These are phyloP conservation scores for Sebastiscus albofasciatus DNA, from an alignment of 2,797 vertebrate species.

Conservation along the genomic window DNA sequence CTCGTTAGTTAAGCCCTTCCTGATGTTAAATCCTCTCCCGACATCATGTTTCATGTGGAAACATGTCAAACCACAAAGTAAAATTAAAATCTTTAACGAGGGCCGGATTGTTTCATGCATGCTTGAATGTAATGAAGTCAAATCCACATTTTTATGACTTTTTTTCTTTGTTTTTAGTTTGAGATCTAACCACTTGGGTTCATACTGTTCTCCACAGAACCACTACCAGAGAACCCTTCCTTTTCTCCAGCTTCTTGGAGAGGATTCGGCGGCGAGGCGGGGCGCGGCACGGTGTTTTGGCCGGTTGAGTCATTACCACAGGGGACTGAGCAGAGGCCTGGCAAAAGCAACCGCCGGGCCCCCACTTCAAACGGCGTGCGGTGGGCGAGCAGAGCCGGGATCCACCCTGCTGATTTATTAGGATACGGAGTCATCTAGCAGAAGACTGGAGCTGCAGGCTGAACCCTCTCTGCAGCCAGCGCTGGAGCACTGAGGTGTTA, in stretches of 20 bases:
- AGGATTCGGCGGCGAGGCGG: slow-evolving; percentile 42
- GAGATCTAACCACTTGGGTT: background rate
- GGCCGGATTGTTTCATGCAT: background rate
- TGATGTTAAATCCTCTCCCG: background rate
- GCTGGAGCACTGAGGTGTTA: slow-evolving; percentile 56
- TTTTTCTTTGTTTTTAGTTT: background rate
- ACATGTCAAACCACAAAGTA: background rate
- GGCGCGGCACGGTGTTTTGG: slow-evolving; percentile 67
- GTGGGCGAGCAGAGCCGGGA: slow-evolving; percentile 64
- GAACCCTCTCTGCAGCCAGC: slow-evolving; percentile 23
- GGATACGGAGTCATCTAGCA: slow-evolving; percentile 67
- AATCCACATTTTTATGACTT: background rate
- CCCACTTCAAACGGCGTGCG: slow-evolving; percentile 71
- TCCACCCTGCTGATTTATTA: slow-evolving; percentile 81
- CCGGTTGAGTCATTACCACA: slow-evolving; percentile 71
- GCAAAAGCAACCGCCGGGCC: slow-evolving; percentile 39
- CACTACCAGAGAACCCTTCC: slow-evolving; percentile 9
- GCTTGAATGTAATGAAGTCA: background rate
- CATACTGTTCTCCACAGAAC: slow-evolving; percentile 23
- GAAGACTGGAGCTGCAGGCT: slow-evolving; percentile 48
- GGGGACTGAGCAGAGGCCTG: slow-evolving; percentile 55
- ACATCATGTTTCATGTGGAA: slow-evolving; percentile 30
- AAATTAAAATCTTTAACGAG: background rate
- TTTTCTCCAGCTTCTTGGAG: slow-evolving; percentile 36
- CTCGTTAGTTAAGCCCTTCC: background rate